These are phyloP conservation scores for Helostoma temminkii DNA, from an alignment of 2,797 vertebrate species.

Conservation along the genomic window DNA sequence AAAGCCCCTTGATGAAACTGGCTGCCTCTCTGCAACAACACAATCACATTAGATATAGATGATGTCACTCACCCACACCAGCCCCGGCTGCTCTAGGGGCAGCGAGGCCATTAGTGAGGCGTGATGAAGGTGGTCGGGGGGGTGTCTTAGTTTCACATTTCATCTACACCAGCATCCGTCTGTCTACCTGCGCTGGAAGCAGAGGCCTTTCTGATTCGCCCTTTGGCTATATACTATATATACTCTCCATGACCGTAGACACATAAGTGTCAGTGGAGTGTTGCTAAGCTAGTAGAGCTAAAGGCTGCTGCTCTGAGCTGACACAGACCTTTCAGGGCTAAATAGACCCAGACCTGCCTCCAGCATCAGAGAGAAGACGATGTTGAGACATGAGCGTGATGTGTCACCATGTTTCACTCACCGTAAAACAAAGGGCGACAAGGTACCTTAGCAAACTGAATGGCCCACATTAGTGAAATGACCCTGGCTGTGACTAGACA, in stretches of 20 bases:
- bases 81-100: conserved; percentile 66
- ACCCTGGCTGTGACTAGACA: too few relatives aligned
- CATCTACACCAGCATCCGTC: conserved; percentile 47
- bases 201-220: conserved; percentile 11
- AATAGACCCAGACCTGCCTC: neutral
- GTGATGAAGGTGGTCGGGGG: conserved; percentile 52
- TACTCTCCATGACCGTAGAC: conserved; percentile 7
- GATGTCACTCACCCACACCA: conserved; percentile 76
- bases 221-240: too few relatives aligned
- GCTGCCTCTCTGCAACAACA: conserved; percentile 51
- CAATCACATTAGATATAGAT: conserved; percentile 75
- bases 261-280: conserved; percentile 24
- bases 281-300: conserved; percentile 22
- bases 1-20: conserved; percentile 75
- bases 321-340: conserved; percentile 18
- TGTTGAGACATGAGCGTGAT: conserved; percentile 33
- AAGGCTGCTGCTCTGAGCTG: conserved; percentile 36
- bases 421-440: conserved; percentile 48
- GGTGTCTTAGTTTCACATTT: conserved; percentile 76
- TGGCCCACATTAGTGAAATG: too few relatives aligned
- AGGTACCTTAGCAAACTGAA: conserved; percentile 46
- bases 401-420: conserved; percentile 57
- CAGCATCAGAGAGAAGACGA: conserved; percentile 13
- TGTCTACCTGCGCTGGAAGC: conserved; percentile 3
- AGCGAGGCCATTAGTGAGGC: conserved; percentile 61